A percentile compares a stretch with the other conserved stretches of the same genome.
phyloP scores from a whole-genome alignment of 2,113 vertebrate genomes.

The Numenius arquata region DNA sequence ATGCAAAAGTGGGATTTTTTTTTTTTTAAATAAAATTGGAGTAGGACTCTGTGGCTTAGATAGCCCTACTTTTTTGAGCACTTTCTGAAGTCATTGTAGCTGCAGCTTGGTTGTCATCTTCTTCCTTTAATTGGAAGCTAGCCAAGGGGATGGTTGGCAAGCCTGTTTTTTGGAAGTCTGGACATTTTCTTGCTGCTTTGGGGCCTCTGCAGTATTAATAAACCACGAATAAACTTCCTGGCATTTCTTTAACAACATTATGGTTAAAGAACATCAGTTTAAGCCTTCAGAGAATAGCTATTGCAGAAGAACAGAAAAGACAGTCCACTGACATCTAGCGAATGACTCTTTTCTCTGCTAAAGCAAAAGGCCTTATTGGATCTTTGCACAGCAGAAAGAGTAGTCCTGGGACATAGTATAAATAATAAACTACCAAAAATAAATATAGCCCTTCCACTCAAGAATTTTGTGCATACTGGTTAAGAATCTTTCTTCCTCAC shows the following conservation, averaged over 20 bases:
- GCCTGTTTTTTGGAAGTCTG: slow-evolving; percentile 38
- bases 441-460: neutral
- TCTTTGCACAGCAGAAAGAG: neutral
- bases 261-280: slow-evolving; percentile 22
- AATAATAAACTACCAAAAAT: neutral
- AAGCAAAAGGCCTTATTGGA: neutral
- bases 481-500: neutral
- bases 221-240: slow-evolving; percentile 48
- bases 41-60: neutral
- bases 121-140: slow-evolving; percentile 27
- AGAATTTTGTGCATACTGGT: neutral
- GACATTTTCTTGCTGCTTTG: slow-evolving; percentile 30
- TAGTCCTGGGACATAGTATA: neutral
- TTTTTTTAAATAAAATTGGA: neutral
- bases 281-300: slow-evolving; percentile 20
- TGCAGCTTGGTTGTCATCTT: slow-evolving; percentile 22
- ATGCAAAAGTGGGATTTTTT: neutral
- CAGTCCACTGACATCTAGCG: neutral
- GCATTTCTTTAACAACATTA: slow-evolving; percentile 36
- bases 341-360: neutral
- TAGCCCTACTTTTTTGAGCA: neutral
- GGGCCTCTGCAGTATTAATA: slow-evolving; percentile 50
- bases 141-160: slow-evolving; percentile 17
- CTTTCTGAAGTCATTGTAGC: slow-evolving; percentile 2
- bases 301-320: slow-evolving; percentile 26